Evolutionary conservation across 2,888 invertebrate species (phyloP), one percentile per base, ranked within the genome.

Genomic region (Hedychridium roseum): DNA sequence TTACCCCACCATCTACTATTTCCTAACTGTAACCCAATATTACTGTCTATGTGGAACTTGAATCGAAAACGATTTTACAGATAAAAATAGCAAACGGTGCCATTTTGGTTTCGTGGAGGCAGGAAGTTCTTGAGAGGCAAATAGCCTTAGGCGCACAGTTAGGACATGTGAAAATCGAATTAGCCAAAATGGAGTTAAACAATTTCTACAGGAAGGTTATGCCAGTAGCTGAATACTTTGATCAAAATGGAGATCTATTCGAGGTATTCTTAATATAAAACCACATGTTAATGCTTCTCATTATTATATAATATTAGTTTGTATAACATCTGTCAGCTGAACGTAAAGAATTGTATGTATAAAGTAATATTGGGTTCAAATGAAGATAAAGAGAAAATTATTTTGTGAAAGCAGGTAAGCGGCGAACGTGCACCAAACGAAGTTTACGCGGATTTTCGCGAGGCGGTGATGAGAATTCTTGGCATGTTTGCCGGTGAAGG

Each of bases 151-250:
- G 93, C 50, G 92, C 92, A 57, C 87, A 92, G 75, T 84, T 94
- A 54, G 94, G 94, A 28, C 92, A 93, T 81, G 89, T 91, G 46
- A 88, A 89, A 62, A 86, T 93, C 61, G 89, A 89, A 53, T 82
- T 94, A 63, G 94, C 93, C 46, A 83, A 88, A 74, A 92, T 93
- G 92, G 94, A 94, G 81, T 85, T 94, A 43, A 87, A 86, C 75
- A 93, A 93, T 83, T 94, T 93, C 84, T 92, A 91, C 76, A 88
- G 88, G 73, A 90, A 89, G 79, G 93, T 93, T 38, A 90, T 92
- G 86, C 92, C 93, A 0, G 93, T 94, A 15, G 92, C 92, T 0
- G 94, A 94, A 75, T 93, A 92, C 80, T 93, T 92, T 75, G 93
- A 93, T 74, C 92, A 93, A 79, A 88, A 88, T 72, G 90, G 90